phyloP scores from a whole-genome alignment of 53 echinoderm and acorn worm genomes.

The Holothuria leucospilota region DNA sequence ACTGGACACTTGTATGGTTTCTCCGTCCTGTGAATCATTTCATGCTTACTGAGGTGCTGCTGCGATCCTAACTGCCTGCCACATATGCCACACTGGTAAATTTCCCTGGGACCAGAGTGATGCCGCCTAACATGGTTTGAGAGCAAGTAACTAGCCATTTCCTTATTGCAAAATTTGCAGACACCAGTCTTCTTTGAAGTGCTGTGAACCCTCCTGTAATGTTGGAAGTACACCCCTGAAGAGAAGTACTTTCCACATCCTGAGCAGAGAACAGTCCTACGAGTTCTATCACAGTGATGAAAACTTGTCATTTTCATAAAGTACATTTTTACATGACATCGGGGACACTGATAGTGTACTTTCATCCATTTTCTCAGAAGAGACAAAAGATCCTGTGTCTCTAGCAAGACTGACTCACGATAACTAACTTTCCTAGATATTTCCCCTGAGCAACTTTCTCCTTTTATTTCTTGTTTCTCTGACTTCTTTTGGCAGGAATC shows the following conservation, averaged over 20 bases:
- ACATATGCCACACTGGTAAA: constrained; percentile 6
- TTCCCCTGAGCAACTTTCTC: no score
- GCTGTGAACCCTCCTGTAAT: not conserved
- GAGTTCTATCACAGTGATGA: constrained; percentile 10
- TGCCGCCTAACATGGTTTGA: not conserved
- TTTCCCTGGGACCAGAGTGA: not conserved
- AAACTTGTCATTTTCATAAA: not conserved
- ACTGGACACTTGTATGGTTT: constrained; percentile 74
- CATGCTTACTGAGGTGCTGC: constrained; percentile 12
- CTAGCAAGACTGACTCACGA: not conserved
- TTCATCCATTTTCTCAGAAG: constrained; percentile 7
- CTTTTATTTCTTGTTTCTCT: no score
- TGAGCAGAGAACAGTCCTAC: constrained; percentile 2
- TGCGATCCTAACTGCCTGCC: not conserved
- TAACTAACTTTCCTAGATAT: no score
- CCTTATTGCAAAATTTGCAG: constrained; percentile 15
- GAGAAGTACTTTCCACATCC: constrained; percentile 28
- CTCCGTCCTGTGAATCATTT: constrained; percentile 14
- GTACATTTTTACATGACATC: not conserved
- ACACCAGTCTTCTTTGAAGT: not conserved
- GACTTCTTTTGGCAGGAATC: no score
- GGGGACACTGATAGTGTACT: not conserved
- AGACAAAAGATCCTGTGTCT: not conserved
- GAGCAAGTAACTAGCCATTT: not conserved
- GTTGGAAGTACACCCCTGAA: not conserved